These are phyloP conservation scores for Dipodomys ordii DNA, from an alignment of 2,113 vertebrate species.

Conservation along the genomic window DNA sequence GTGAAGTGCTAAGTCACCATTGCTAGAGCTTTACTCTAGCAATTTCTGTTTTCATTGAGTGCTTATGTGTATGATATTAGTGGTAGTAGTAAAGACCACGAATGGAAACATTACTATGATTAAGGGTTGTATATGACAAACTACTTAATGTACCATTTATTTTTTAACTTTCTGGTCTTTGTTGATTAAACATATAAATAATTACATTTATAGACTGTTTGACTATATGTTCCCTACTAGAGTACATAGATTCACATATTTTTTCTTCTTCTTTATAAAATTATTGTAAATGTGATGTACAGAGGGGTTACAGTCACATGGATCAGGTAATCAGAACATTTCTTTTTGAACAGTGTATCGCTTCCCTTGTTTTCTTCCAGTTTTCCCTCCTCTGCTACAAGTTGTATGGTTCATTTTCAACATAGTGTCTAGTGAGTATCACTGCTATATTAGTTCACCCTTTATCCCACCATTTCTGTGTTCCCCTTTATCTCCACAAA, in stretches of 20 bases:
- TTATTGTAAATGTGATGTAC: too few species aligned
- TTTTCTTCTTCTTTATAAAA: too few species aligned
- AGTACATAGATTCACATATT: not conserved
- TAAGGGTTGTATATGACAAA: not conserved
- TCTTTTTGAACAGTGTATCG: too few species aligned
- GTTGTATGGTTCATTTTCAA: too few species aligned
- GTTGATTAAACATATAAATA: constrained; percentile 31
- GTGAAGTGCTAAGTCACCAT: constrained; percentile 20
- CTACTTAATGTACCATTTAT: not conserved
- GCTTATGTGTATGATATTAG: not conserved
- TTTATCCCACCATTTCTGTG: too few species aligned
- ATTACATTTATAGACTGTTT: not conserved
- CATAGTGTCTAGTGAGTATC: too few species aligned
- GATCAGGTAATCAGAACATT: too few species aligned
- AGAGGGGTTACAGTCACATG: too few species aligned
- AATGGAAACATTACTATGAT: not conserved
- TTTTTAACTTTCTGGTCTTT: not conserved
- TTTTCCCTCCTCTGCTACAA: too few species aligned
- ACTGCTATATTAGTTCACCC: too few species aligned
- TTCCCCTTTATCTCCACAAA: too few species aligned
- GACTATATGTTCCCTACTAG: not conserved
- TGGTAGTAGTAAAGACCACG: not conserved
- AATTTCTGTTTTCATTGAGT: not conserved
- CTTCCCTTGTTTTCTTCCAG: too few species aligned
- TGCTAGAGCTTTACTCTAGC: constrained; percentile 13